Percentiles rank a stretch among this genome's conserved stretches.
phyloP scores from a whole-genome alignment of 2,888 invertebrate species.

The Spialia ferax region DNA sequence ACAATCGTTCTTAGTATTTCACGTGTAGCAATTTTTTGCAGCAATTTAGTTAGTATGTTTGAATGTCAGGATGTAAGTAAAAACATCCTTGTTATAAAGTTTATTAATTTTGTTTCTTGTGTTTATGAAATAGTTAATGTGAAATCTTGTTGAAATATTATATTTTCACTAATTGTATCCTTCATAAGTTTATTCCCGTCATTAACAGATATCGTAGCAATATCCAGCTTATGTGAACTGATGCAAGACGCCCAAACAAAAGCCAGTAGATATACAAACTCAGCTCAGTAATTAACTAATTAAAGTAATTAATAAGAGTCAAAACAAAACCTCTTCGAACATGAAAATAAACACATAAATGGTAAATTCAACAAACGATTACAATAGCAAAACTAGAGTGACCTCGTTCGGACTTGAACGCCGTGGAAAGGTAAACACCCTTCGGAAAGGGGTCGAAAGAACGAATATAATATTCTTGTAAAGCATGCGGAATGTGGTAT shows the following conservation, averaged over 20 bases:
- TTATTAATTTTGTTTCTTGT: slow-evolving; percentile 1
- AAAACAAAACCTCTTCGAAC: not conserved
- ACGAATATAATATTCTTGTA: slow-evolving; percentile 10
- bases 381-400: slow-evolving; percentile 15
- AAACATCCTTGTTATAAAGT: slow-evolving; percentile 14
- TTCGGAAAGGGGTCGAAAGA: slow-evolving; percentile 31
- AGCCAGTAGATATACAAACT: too few species aligned
- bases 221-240: not conserved
- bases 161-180: not conserved
- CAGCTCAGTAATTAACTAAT: too few species aligned
- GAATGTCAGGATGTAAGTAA: slow-evolving; percentile 32
- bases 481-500: slow-evolving; percentile 16
- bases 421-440: slow-evolving; percentile 40
- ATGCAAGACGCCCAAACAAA: too few species aligned
- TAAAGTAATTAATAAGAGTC: too few species aligned
- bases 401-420: slow-evolving; percentile 29
- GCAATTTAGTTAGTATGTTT: slow-evolving; percentile 27
- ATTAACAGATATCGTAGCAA: not conserved
- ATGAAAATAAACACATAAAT: not conserved
- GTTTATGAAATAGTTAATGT: slow-evolving; percentile 2
- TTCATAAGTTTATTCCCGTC: not conserved
- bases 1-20: slow-evolving; percentile 29
- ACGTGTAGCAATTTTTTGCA: slow-evolving; percentile 15
- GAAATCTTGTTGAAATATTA: slow-evolving; percentile 12
- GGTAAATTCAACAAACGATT: not conserved